These are phyloP conservation scores for Ageneiosus marmoratus DNA, from an alignment of 2,113 vertebrate genomes.

Conservation along the genomic window DNA sequence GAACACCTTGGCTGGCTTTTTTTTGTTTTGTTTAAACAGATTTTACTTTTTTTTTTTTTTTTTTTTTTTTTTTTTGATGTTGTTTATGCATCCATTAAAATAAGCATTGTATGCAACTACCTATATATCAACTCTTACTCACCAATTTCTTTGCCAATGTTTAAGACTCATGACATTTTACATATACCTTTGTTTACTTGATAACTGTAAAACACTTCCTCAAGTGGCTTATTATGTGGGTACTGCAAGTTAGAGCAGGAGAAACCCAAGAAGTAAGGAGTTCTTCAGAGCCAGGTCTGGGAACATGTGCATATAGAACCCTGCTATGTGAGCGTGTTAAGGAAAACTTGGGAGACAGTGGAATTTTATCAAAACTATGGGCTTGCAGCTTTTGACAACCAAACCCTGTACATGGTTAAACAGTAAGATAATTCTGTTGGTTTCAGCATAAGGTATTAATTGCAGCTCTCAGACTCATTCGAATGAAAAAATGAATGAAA, in stretches of 20 bases:
- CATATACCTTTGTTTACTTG: no score
- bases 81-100: neutral
- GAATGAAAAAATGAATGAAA: neutral
- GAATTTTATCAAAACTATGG: no score
- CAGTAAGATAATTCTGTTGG: neutral
- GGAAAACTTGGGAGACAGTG: no score
- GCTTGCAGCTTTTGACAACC: no score
- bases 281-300: neutral
- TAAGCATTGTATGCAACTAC: neutral
- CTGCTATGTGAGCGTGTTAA: neutral
- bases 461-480: neutral
- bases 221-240: neutral
- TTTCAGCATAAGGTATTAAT: neutral
- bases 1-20: neutral
- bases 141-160: neutral
- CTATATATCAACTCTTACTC: neutral
- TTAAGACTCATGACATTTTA: neutral
- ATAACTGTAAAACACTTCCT: neutral
- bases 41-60: neutral
- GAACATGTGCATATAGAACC: neutral
- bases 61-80: neutral
- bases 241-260: neutral
- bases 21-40: no score
- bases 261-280: neutral
- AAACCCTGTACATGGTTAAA: neutral